These are phyloP conservation scores for Rhinophrynus dorsalis DNA, from an alignment of 2,797 vertebrate species.

Conservation along the genomic window DNA sequence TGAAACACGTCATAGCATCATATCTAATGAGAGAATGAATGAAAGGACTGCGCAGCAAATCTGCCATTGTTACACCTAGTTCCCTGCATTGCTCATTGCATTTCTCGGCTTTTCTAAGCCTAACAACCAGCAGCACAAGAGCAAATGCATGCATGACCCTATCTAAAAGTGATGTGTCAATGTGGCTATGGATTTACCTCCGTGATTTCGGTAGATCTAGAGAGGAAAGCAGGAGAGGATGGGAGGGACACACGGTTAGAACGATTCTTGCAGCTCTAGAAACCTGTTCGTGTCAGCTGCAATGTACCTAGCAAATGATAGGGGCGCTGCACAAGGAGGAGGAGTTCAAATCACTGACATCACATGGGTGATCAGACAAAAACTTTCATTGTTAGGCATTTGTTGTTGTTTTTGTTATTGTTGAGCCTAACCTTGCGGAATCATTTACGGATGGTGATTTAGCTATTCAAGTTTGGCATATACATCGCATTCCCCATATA, in stretches of 20 bases:
- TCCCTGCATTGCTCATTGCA: conserved; percentile 16
- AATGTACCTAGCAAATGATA: neutral
- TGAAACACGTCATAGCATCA: conserved; percentile 19
- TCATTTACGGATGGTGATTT: no score
- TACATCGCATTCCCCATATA: no score
- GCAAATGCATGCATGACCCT: neutral
- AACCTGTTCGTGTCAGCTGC: conserved; percentile 10
- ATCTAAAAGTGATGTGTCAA: neutral
- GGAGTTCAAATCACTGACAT: conserved; percentile 31
- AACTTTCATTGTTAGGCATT: neutral
- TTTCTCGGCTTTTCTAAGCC: conserved; percentile 14
- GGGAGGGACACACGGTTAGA: conserved; percentile 17
- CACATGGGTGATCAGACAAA: neutral
- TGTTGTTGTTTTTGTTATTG: no score
- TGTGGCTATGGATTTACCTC: conserved; percentile 17
- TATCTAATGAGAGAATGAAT: conserved; percentile 19
- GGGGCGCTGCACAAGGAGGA: neutral
- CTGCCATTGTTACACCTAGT: conserved; percentile 40
- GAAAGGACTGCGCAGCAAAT: conserved; percentile 25
- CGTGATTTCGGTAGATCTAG: conserved; percentile 11
- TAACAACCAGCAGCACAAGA: neutral
- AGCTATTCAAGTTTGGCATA: no score
- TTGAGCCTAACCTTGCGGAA: no score
- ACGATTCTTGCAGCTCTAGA: conserved; percentile 23
- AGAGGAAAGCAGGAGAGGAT: conserved; percentile 23